Evolutionary conservation across 2,888 invertebrate species (phyloP), one percentile per base, ranked within the genome.

Genomic region (Harpalus rufipes): DNA sequence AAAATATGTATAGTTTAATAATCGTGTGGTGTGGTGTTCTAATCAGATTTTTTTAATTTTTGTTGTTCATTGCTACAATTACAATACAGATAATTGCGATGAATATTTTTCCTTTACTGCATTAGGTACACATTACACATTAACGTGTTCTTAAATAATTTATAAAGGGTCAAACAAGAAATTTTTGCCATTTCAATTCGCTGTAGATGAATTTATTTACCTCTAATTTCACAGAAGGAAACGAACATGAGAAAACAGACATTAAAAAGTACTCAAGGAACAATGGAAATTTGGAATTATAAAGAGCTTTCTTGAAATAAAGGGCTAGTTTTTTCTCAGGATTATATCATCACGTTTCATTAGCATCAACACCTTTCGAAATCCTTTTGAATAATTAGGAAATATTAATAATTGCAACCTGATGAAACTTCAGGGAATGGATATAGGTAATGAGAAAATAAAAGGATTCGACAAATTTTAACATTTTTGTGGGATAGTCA

Each of bases 281-380:
- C 65, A 65, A 65, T 65, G 39, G 2, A 14, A 65, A 65, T 65
- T 32, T 25, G 39, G n/a, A n/a, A n/a, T n/a, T n/a, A n/a, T n/a
- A n/a, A n/a, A n/a, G n/a, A n/a, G n/a, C n/a, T 32, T 32, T 65
- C 65, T 12, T n/a, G n/a, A n/a, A n/a, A 65, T 65, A 32, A 65
- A 65, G 65, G 65, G 39, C 65, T 65, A 65, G 65, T 65, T 65
- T 65, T 65, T 65, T 65, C 65, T 65, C 32, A 25, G 32, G n/a
- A 65, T 65, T 65, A n/a, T n/a, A n/a, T n/a, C n/a, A n/a, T n/a
- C n/a, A n/a, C n/a, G 65, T 25, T 65, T 65, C 65, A 65, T 65
- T 65, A 65, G 65, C 65, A 32, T 65, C 65, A 32, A 32, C 32
- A 32, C 65, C n/a, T 21, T 65, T 65, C 4, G 39, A 32, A 39